Evolutionary conservation across 2,113 vertebrate genomes (phyloP).

Genomic region (Orcinus orca): DNA sequence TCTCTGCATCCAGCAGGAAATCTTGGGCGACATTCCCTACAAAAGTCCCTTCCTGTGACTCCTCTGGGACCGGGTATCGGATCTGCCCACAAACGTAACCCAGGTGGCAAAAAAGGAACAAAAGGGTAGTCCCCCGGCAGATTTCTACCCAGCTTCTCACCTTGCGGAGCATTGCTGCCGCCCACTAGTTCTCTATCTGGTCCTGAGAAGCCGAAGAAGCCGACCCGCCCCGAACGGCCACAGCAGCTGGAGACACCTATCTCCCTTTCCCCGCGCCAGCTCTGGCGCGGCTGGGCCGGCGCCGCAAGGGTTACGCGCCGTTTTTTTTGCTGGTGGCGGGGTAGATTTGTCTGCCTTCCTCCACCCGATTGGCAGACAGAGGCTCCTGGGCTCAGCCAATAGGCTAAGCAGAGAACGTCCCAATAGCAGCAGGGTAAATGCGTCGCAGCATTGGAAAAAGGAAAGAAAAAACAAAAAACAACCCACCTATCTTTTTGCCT

Average conservation of each 20-base stretch:
- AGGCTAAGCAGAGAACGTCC: constrained; percentile 69
- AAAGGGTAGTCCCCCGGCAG: constrained; percentile 73
- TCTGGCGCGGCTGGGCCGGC: constrained; percentile 70
- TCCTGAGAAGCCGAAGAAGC: constrained; percentile 56
- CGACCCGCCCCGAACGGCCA: constrained; percentile 71
- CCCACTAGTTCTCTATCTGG: constrained; percentile 55
- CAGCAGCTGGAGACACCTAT: constrained; percentile 74
- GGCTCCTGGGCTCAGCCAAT: constrained; percentile 79
- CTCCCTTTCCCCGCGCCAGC: constrained; percentile 69
- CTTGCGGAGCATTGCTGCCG: constrained; percentile 73
- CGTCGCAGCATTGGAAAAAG: constrained; percentile 58
- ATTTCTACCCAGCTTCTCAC: constrained; percentile 73
- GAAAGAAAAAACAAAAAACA: background rate
- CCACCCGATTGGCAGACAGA: constrained; percentile 84
- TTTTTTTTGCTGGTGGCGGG: constrained; percentile 81
- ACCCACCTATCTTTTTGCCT: constrained; percentile 53
- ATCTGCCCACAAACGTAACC: constrained; percentile 79
- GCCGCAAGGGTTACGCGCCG: constrained; percentile 77
- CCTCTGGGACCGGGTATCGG: constrained; percentile 79
- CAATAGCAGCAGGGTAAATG: constrained; percentile 76
- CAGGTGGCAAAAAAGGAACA: constrained; percentile 79
- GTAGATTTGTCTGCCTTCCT: constrained; percentile 83
- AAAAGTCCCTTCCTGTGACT: constrained; percentile 80
- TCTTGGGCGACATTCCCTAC: constrained; percentile 81
- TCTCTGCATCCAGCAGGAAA: constrained; percentile 76